Evolutionary conservation across 2,888 invertebrate genomes (phyloP).

Genomic region (Diaphora mendica): DNA sequence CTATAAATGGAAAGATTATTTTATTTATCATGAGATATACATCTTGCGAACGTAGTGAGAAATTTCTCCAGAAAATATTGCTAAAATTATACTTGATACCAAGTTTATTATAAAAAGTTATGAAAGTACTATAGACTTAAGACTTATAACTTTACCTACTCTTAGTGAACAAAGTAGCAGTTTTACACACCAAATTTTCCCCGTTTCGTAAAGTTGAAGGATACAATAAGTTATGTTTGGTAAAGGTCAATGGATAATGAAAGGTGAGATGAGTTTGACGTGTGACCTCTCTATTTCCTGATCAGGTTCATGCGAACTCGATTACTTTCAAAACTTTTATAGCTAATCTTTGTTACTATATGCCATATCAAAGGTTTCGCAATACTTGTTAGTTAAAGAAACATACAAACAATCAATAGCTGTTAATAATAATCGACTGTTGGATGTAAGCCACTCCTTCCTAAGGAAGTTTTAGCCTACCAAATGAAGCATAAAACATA

Average conservation of each 20-base stretch:
- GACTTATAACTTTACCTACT: background rate
- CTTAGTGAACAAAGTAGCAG: background rate
- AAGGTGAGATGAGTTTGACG: background rate
- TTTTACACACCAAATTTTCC: background rate
- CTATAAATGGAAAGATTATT: too few relatives aligned
- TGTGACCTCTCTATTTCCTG: background rate
- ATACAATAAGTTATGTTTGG: background rate
- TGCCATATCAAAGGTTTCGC: background rate
- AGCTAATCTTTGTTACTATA: background rate
- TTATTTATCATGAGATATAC: background rate
- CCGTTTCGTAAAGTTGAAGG: background rate
- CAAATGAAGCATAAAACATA: background rate
- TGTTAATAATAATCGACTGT: too few relatives aligned
- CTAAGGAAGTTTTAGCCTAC: too few relatives aligned
- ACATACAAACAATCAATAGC: background rate
- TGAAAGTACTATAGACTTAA: background rate
- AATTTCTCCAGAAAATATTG: background rate
- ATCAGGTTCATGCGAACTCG: background rate
- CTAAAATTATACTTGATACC: background rate
- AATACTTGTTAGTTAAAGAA: background rate
- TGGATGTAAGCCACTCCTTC: too few relatives aligned
- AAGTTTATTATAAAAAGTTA: background rate
- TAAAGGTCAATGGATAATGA: background rate
- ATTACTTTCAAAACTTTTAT: background rate
- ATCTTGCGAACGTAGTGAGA: background rate